Conservation (phyloP, 2,888 invertebrate species). For the Pseudococcus viburni region DNA sequence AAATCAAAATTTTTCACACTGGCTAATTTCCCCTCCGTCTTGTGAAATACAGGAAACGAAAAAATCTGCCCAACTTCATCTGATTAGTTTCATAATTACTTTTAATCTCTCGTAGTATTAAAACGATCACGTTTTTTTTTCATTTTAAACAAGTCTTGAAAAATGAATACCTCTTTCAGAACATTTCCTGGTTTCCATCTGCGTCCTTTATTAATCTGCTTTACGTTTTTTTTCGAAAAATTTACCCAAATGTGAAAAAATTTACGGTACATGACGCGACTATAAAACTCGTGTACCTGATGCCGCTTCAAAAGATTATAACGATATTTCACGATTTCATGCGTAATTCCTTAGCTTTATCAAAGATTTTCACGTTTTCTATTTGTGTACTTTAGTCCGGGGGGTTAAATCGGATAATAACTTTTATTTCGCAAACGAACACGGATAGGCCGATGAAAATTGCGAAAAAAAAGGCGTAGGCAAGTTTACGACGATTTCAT, state of each 20-base stretch:
- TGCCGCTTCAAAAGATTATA: conserved; percentile 5
- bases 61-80: neutral
- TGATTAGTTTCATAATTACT: neutral
- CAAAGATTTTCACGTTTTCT: conserved; percentile 28
- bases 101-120: neutral
- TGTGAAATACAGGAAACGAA: neutral
- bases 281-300: conserved; percentile 10
- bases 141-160: neutral
- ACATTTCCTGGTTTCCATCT: neutral
- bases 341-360: conserved; percentile 36
- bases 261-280: neutral
- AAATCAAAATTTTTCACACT: neutral
- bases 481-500: conserved; percentile 29
- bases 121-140: neutral
- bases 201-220: neutral
- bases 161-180: neutral
- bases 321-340: conserved; percentile 40
- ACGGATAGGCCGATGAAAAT: conserved; percentile 3
- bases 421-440: conserved; percentile 5
- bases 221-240: neutral
- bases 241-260: neutral
- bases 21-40: too few species aligned
- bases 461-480: conserved; percentile 3
- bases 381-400: neutral
- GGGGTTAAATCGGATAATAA: conserved; percentile 9